These are phyloP conservation scores for Oceanodroma tethys DNA, from an alignment of 2,113 vertebrate genomes.

Conservation along the genomic window DNA sequence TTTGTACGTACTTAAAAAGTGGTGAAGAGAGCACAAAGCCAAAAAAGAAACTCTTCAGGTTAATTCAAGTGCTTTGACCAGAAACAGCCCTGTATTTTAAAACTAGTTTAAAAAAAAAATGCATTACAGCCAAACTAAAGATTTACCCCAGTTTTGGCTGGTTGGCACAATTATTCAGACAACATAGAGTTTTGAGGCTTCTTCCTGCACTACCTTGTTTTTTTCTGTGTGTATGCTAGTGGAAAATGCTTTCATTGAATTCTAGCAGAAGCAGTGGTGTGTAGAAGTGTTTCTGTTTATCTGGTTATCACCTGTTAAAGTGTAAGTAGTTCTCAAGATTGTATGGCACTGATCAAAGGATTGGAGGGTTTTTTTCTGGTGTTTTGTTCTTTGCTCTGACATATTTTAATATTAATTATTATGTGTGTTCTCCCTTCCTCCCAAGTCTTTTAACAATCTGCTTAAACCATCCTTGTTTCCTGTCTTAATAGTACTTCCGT, in stretches of 20 bases:
- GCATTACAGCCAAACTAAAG: background rate
- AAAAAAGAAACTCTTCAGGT: background rate
- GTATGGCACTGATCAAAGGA: background rate
- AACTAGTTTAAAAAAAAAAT: background rate
- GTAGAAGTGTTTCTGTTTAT: background rate
- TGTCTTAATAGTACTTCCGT: background rate
- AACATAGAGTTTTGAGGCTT: background rate
- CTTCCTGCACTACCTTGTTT: background rate
- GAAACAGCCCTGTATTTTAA: background rate
- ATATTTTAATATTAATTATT: background rate
- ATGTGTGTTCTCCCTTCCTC: background rate
- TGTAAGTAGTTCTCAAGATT: background rate
- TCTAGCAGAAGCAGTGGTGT: background rate
- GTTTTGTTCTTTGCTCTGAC: background rate
- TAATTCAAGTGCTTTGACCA: background rate
- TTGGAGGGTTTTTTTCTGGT: background rate
- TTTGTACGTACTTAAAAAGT: background rate
- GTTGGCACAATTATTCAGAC: background rate
- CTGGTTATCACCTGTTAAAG: background rate
- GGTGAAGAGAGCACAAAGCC: background rate
- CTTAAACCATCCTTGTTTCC: background rate
- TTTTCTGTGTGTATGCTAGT: background rate
- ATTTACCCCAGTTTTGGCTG: background rate
- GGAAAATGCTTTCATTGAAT: background rate
- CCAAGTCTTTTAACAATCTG: background rate